Conservation (phyloP, 2,113 vertebrate species). For the Mesitornis unicolor region DNA sequence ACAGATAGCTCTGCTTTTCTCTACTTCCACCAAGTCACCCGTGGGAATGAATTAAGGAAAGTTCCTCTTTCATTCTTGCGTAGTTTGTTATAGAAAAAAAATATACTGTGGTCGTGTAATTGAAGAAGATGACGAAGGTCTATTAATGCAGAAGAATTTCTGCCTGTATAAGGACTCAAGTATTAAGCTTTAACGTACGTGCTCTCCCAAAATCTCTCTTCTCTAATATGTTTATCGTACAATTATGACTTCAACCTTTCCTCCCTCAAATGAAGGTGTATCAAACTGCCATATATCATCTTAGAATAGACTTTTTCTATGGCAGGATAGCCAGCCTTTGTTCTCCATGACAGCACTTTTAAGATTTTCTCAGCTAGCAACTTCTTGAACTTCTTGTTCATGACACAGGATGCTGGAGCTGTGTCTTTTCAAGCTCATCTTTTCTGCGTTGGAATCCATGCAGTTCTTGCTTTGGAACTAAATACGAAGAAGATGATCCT, state of each 20-base stretch:
- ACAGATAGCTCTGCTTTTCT: neutral
- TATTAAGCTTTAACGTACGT: neutral
- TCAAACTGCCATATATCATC: constrained; percentile 34
- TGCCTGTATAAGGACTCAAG: constrained; percentile 17
- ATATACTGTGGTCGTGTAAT: neutral
- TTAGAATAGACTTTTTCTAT: constrained; percentile 11
- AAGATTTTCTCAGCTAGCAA: neutral
- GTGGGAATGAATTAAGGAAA: neutral
- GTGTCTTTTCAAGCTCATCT: neutral
- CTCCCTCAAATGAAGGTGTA: constrained; percentile 46
- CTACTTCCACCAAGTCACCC: neutral
- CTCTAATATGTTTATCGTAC: constrained; percentile 7
- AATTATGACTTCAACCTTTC: constrained; percentile 50
- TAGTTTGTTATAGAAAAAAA: neutral
- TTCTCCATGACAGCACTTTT: constrained; percentile 26
- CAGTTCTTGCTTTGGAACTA: neutral
- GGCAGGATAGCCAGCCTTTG: constrained; percentile 31
- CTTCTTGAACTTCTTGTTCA: constrained; percentile 15
- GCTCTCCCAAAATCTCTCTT: neutral
- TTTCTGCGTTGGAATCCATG: neutral
- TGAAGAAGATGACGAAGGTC: neutral
- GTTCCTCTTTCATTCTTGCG: neutral
- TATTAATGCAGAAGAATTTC: neutral
- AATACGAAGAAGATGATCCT: neutral
- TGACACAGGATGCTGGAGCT: neutral